Percentiles rank a stretch among this genome's conserved stretches.
Conservation (phyloP, 2,888 invertebrate species). For the Andrena dorsata region DNA sequence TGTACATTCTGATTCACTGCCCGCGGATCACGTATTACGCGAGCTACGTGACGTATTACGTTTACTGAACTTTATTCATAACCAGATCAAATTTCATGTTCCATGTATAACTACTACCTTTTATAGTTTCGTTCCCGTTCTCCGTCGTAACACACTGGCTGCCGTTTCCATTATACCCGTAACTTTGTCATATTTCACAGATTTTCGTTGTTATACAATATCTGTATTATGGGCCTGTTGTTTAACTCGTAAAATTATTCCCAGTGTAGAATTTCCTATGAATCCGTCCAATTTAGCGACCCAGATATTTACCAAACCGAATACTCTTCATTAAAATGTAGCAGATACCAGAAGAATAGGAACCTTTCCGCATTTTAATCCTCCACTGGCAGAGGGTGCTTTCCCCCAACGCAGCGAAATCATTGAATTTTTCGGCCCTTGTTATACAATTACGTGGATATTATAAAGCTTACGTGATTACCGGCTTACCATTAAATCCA, state of each 20-base stretch:
- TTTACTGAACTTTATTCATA: conserved; percentile 15
- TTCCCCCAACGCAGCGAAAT: not conserved
- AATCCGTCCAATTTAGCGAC: not conserved
- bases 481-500: no score
- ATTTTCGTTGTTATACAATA: no score
- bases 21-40: not conserved
- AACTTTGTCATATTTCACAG: no score
- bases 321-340: conserved; percentile 5
- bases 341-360: not conserved
- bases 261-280: not conserved
- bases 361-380: not conserved
- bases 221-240: not conserved
- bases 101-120: conserved; percentile 7
- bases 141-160: no score
- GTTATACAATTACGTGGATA: not conserved
- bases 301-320: not conserved
- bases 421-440: not conserved
- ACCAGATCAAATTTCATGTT: not conserved
- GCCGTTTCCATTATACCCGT: no score
- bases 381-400: not conserved
- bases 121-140: not conserved
- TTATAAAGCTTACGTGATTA: not conserved
- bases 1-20: not conserved
- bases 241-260: conserved; percentile 5
- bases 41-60: not conserved